These are phyloP conservation scores for Allophyes oxyacanthae DNA, from an alignment of 2,888 invertebrate genomes.

Conservation along the genomic window DNA sequence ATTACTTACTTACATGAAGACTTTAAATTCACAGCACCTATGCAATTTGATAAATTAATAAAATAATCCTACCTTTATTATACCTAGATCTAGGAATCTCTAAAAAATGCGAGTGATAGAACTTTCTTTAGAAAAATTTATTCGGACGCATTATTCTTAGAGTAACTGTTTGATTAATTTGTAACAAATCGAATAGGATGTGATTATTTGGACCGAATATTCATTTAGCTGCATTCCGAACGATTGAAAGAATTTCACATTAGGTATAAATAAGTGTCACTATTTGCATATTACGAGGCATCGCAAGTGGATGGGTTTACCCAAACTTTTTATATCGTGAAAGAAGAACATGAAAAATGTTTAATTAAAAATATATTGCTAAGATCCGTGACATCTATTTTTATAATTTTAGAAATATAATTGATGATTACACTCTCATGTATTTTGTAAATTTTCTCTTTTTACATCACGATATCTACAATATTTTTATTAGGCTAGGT, in stretches of 20 bases:
- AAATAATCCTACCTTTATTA: too few species aligned
- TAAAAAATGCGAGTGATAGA: too few species aligned
- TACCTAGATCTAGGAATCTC: too few species aligned
- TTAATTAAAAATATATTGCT: conserved; percentile 3
- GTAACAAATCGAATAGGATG: conserved; percentile 11
- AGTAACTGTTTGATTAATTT: too few species aligned
- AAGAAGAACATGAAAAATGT: conserved; percentile 7
- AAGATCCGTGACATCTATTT: conserved; percentile 26
- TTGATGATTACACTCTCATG: conserved; percentile 27
- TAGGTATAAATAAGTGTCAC: conserved; percentile 21
- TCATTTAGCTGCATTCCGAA: conserved; percentile 33
- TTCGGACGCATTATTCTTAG: too few species aligned
- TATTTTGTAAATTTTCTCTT: conserved; percentile 23
- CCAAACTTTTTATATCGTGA: conserved; percentile 31
- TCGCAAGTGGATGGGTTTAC: conserved; percentile 41
- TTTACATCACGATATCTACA: not conserved
- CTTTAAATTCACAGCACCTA: too few species aligned
- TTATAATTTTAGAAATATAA: conserved; percentile 27
- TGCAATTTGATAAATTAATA: too few species aligned
- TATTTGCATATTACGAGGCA: conserved; percentile 49
- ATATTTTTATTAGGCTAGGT: too few species aligned
- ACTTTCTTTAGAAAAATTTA: too few species aligned
- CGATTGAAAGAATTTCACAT: conserved; percentile 21
- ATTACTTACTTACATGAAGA: too few species aligned
- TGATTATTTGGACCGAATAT: conserved; percentile 20